Percentiles rank a stretch among this genome's conserved stretches.
Conservation (phyloP, 2,113 vertebrate species). For the Eolophus roseicapilla region DNA sequence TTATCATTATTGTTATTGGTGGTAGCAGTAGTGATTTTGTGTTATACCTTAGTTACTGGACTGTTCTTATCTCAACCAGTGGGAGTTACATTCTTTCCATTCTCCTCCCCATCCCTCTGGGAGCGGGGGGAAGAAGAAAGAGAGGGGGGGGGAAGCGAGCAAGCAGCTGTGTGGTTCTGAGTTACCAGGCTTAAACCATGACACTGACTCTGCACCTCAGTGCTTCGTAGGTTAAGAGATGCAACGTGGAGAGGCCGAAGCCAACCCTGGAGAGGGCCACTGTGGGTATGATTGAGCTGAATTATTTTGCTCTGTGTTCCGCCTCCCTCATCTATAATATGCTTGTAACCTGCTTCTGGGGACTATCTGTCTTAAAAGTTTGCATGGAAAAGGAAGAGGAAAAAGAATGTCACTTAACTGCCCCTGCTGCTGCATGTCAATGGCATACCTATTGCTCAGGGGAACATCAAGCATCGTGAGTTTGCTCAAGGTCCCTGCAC, state of each 20-base stretch:
- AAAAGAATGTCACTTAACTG: neutral
- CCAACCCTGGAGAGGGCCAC: neutral
- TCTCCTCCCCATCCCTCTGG: neutral
- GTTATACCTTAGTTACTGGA: no score
- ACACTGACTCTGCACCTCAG: neutral
- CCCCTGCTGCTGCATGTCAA: fast-evolving
- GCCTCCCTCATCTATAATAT: neutral
- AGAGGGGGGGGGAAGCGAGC: neutral
- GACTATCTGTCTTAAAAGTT: neutral
- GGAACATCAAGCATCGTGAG: fast-evolving
- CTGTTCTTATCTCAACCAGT: neutral
- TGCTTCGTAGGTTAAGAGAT: neutral
- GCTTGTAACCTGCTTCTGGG: neutral
- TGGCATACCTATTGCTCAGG: neutral
- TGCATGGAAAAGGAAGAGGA: neutral
- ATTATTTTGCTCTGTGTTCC: neutral
- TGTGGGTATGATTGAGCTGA: neutral
- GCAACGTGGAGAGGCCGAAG: fast-evolving
- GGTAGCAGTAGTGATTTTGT: no score
- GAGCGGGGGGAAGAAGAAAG: neutral
- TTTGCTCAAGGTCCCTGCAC: neutral
- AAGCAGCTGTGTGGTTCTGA: neutral
- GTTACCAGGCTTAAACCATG: neutral
- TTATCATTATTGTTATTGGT: no score
- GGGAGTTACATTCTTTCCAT: neutral